A percentile compares a stretch with the other conserved stretches of the same genome.
These are phyloP conservation scores for Dendrophyllia cribrosa DNA, from an alignment of 64 coral and sea anemone species.

Conservation along the genomic window DNA sequence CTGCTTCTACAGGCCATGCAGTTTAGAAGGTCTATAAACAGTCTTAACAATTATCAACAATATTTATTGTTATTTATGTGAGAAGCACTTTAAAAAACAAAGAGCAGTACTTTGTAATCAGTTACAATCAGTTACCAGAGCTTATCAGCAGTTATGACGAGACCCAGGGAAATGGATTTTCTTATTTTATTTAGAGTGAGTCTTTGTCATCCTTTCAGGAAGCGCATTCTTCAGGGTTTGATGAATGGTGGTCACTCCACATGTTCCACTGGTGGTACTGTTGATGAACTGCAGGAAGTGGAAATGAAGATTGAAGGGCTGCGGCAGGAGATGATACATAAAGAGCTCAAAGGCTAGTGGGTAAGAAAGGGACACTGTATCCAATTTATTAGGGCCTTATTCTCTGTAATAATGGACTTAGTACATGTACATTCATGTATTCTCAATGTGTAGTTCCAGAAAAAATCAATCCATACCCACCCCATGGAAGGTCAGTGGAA, in stretches of 20 bases:
- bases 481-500: no score
- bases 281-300: slow-evolving; percentile 84
- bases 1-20: slow-evolving; percentile 91
- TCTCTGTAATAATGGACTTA: no score
- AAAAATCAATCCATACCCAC: no score
- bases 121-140: no score
- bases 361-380: neutral
- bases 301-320: slow-evolving; percentile 75
- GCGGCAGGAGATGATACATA: neutral
- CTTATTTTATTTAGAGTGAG: neutral
- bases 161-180: no score
- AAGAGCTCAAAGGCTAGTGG: neutral
- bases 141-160: no score
- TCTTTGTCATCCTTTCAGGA: slow-evolving; percentile 21
- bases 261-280: slow-evolving; percentile 59
- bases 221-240: slow-evolving; percentile 83
- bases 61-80: neutral
- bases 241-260: slow-evolving; percentile 52
- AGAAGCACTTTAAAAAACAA: no score
- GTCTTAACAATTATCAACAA: neutral
- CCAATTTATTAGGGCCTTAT: no score
- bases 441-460: no score
- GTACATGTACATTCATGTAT: no score
- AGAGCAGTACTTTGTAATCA: no score
- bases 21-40: slow-evolving; percentile 79